A percentile compares a stretch with the other conserved stretches of the same genome.
Evolutionary conservation across 2,888 invertebrate genomes (phyloP).

Genomic region (Aspidapion aeneum): DNA sequence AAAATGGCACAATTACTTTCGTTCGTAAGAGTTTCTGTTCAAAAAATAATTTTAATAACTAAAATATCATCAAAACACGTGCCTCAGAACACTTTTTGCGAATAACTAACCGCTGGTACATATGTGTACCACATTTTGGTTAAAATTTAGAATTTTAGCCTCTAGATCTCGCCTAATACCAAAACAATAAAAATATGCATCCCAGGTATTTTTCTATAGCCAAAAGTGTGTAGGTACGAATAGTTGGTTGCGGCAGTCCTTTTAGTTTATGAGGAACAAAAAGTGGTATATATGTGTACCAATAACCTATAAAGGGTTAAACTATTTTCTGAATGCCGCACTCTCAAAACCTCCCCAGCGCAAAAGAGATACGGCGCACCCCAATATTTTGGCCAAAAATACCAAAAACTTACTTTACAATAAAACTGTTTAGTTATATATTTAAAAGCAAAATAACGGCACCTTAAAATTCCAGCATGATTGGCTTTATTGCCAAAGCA

Average conservation of each 20-base stretch:
- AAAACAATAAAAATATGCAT: neutral
- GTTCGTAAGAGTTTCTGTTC: neutral
- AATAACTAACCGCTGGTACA: neutral
- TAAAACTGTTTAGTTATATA: too few relatives aligned
- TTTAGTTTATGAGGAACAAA: neutral
- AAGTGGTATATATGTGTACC: neutral
- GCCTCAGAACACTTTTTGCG: neutral
- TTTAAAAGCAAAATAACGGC: too few relatives aligned
- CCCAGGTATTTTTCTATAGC: neutral
- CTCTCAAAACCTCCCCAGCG: too few relatives aligned
- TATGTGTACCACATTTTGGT: neutral
- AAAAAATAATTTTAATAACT: neutral
- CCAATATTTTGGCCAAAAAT: too few relatives aligned
- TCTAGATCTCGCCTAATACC: neutral
- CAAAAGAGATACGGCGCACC: too few relatives aligned
- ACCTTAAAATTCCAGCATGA: too few relatives aligned
- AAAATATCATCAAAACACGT: neutral
- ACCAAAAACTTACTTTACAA: too few relatives aligned
- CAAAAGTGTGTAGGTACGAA: neutral
- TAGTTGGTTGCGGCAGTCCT: neutral
- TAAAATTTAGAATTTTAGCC: neutral
- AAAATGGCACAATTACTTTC: neutral
- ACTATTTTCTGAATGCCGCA: too few relatives aligned
- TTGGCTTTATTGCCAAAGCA: too few relatives aligned
- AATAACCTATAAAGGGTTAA: neutral